Base-by-base conservation (phyloP, 2,888 invertebrate species). In the Orthosia cruda region DNA sequence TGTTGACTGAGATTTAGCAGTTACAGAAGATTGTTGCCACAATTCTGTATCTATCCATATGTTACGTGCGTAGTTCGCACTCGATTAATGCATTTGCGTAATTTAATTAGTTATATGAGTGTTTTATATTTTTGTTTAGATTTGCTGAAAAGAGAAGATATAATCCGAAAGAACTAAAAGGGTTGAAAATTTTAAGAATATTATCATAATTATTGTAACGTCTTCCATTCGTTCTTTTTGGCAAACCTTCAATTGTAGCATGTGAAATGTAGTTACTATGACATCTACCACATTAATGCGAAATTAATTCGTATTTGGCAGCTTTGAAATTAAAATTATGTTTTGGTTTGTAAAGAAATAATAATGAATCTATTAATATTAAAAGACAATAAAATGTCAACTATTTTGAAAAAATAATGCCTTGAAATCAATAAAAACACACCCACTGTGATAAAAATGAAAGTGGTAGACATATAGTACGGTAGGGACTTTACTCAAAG, bases 401-500 rank as follows among this genome's bases (percentile, higher is more conserved):
- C 87, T 92, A 92, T 88, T 92, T 89, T 85, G 88, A 89, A 90
- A 62, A 71, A 55, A 71, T 91, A 71, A 91, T 95, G 95, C 96
- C 95, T 96, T 96, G 91, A 91, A 94, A 92, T 91, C 90, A 92
- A 92, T 91, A 90, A 93, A 93, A 92, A 92, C 87, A 89, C 89
- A 92, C 94, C 95, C 94, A 93, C 96, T 96, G 96, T 96, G 96
- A 96, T 96, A 96, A 95, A 95, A 89, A 93, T 93, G 90, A 92
- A 95, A 94, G 96, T 96, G 96, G 96, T 96, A 96, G 94, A 95
- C 91, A 91, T 92, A 74, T 84, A 85, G 80, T 85, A 94, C 92
- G 94, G 93, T 95, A 96, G 95, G 93, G 92, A 92, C 93, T 94
- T 94, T 94, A 96, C 95, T 95, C 95, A 93, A 96, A 96, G 94